Conservation (phyloP, 2,113 vertebrate species). For the Oncorhynchus mykiss region DNA sequence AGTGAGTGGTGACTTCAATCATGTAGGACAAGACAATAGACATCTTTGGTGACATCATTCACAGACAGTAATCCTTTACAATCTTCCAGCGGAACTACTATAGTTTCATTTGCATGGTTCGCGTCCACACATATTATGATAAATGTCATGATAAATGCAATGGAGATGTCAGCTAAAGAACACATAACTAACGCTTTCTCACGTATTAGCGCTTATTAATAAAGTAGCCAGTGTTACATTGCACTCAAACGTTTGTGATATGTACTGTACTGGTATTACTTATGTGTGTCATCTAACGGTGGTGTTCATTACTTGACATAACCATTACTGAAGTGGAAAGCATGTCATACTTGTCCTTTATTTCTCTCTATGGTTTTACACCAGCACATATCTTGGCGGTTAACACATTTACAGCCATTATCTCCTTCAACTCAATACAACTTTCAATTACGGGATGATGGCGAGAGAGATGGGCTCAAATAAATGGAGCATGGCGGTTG, state of each 20-base stretch:
- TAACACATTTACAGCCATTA: conserved; percentile 64
- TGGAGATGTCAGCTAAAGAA: conserved; percentile 25
- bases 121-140: conserved; percentile 18
- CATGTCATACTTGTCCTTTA: conserved; percentile 57
- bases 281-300: conserved; percentile 40
- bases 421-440: conserved; percentile 66
- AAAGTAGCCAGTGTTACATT: conserved; percentile 23
- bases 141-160: conserved; percentile 39
- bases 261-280: conserved; percentile 11
- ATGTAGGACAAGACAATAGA: background rate
- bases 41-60: conserved; percentile 9
- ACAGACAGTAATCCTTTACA: conserved; percentile 21
- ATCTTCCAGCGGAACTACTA: conserved; percentile 18
- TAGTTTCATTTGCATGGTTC: conserved; percentile 33
- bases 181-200: conserved; percentile 17
- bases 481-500: conserved; percentile 55
- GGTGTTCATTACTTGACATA: conserved; percentile 41
- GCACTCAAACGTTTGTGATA: background rate
- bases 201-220: conserved; percentile 43
- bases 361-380: conserved; percentile 56
- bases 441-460: conserved; percentile 59
- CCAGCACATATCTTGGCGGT: conserved; percentile 44
- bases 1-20: background rate
- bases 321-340: conserved; percentile 23
- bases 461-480: conserved; percentile 54